Evolutionary conservation across 2,797 vertebrate species (phyloP).

Genomic region (Typhlichthys subterraneus): DNA sequence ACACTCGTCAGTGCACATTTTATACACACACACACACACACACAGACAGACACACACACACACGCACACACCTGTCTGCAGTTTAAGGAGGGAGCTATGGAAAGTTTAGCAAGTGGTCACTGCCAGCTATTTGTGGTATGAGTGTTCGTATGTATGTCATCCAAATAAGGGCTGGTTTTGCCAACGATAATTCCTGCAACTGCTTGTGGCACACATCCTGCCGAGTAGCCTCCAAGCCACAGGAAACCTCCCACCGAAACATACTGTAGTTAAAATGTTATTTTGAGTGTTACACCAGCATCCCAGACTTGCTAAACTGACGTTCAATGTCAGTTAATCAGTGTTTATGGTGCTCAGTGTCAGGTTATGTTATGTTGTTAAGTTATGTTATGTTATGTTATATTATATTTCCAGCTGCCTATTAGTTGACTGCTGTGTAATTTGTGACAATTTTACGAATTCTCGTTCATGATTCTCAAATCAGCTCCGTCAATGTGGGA

Average conservation of each 20-base stretch:
- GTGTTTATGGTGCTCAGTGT: neutral
- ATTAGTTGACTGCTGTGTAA: slow-evolving; percentile 11
- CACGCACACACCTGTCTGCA: slow-evolving; percentile 55
- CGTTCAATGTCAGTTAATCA: slow-evolving; percentile 5
- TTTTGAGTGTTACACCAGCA: slow-evolving; percentile 41
- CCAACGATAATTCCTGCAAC: slow-evolving; percentile 51
- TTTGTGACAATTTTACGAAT: neutral
- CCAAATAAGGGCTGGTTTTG: slow-evolving; percentile 60
- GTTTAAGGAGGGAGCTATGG: slow-evolving; percentile 41
- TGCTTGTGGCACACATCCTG: slow-evolving; percentile 49
- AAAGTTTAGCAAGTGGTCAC: slow-evolving; percentile 41
- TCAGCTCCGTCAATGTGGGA: slow-evolving; percentile 55
- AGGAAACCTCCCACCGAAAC: slow-evolving; percentile 55
- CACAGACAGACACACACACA: slow-evolving; percentile 1
- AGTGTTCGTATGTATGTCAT: slow-evolving; percentile 49
- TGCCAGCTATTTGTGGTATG: slow-evolving; percentile 55
- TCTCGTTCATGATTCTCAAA: slow-evolving; percentile 33
- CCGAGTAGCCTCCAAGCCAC: slow-evolving; percentile 52
- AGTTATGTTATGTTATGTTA: too few relatives aligned
- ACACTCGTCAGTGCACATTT: slow-evolving; percentile 5
- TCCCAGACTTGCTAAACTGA: slow-evolving; percentile 13
- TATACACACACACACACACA: slow-evolving; percentile 10
- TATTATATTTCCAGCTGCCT: neutral
- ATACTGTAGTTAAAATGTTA: slow-evolving; percentile 49
- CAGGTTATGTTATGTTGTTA: too few relatives aligned